Evolutionary conservation across 1,140 invertebrate species (phyloP), one percentile per base, ranked within the genome.

Genomic region (Papilio xuthus): DNA sequence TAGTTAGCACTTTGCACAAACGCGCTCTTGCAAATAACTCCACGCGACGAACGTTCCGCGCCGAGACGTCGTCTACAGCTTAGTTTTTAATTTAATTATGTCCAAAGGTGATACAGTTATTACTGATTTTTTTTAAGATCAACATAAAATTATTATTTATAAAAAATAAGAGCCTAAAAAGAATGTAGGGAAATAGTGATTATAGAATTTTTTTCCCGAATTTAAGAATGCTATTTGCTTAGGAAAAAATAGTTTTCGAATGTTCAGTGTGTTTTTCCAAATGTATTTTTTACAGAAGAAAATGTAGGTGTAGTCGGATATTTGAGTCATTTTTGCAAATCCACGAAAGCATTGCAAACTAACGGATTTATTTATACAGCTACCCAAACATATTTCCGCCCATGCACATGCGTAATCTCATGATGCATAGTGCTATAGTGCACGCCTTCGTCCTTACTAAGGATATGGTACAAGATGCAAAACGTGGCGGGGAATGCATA

Each of bases 1-100:
- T 87, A 90, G 88, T 90, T 89, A 90, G 89, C 86, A 89, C 87
- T 87, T 90, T 86, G 85, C 78, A 85, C 86, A 88, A 90, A 87
- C 88, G 85, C 83, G 84, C 84, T 85, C 83, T 85, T 79, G 82
- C 82, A 77, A 80, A 83, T 83, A 80, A 82, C 80, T 82, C 78
- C 53, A 77, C 69, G 73, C 76, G 71, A 79, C 77, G 28, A 77
- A 37, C 78, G 79, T 79, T 76, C 28, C 74, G 56, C 28, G 74
- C 20, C 74, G 74, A 63, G 74, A 76, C 74, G 37, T 73, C 71
- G 53, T 76, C 74, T 32, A 28, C 56, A 41, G 50, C 53, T 76
- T 44, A 75, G 50, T 75, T 76, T 76, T 76, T 76, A 76, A 60
- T 18, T 75, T 75, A 75, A 75, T 75, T 56, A 75, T 53, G 72